A percentile compares a stretch with the other conserved stretches of the same genome.
These are phyloP conservation scores for Anarrhichthys ocellatus DNA, from an alignment of 2,113 vertebrate species.

Conservation along the genomic window DNA sequence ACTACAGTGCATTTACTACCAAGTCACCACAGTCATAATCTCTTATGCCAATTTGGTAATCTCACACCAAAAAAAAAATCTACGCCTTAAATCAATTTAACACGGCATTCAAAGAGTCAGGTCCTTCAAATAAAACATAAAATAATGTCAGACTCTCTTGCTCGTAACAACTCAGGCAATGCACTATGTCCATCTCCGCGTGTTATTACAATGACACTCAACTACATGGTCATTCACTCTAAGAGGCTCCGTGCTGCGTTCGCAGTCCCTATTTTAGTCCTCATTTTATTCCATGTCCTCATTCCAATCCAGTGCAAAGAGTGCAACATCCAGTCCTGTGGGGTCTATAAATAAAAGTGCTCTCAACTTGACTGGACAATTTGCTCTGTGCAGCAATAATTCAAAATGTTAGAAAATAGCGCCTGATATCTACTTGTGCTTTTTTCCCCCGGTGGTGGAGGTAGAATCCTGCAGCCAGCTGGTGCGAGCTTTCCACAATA, in stretches of 20 bases:
- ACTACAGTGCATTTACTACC: conserved; percentile 39
- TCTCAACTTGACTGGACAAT: conserved; percentile 77
- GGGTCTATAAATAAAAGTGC: conserved; percentile 74
- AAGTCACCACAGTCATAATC: conserved; percentile 51
- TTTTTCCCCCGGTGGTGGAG: conserved; percentile 23
- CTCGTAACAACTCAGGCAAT: conserved; percentile 13
- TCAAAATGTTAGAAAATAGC: conserved; percentile 69
- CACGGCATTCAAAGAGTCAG: conserved; percentile 18
- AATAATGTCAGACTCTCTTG: conserved; percentile 27
- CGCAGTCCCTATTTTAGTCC: conserved; percentile 64
- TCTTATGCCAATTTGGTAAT: conserved; percentile 33
- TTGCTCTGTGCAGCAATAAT: conserved; percentile 77
- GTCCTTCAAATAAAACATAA: conserved; percentile 57
- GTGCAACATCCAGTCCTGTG: conserved; percentile 56
- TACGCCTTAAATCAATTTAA: conserved; percentile 45
- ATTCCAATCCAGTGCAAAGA: conserved; percentile 60
- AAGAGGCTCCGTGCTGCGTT: conserved; percentile 47
- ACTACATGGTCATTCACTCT: conserved; percentile 42
- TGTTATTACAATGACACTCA: conserved; percentile 59
- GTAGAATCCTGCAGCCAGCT: conserved; percentile 32
- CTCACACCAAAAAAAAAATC: conserved; percentile 10
- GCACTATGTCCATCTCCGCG: conserved; percentile 46
- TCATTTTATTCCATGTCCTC: conserved; percentile 60
- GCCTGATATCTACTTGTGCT: conserved; percentile 45
- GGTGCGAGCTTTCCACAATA: conserved; percentile 64